phyloP scores from a whole-genome alignment of 2,113 vertebrate genomes.

The Clarias gariepinus region DNA sequence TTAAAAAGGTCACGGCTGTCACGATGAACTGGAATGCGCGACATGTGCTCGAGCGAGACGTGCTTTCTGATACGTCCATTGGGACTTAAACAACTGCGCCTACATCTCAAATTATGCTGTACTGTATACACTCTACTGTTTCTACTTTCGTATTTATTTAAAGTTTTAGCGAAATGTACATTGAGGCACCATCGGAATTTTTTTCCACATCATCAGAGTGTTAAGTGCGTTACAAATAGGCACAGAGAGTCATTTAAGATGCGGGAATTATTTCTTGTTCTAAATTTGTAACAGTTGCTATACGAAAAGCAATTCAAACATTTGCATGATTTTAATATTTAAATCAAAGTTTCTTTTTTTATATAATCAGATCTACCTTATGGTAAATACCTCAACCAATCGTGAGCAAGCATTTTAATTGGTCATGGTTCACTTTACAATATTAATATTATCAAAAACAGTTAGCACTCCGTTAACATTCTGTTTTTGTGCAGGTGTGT shows the following conservation, averaged over 20 bases:
- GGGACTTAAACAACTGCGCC: background rate
- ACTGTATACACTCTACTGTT: too few relatives aligned
- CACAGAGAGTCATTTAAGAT: background rate
- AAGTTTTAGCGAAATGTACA: background rate
- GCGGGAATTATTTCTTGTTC: background rate
- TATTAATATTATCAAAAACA: background rate
- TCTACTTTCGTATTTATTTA: background rate
- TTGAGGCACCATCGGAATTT: background rate
- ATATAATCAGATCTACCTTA: background rate
- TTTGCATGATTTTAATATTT: too few relatives aligned
- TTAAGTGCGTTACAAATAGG: background rate
- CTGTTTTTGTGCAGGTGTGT: background rate
- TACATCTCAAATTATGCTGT: background rate
- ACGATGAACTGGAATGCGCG: background rate
- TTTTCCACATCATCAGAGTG: background rate
- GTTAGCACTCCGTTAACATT: background rate
- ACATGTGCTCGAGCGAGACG: background rate
- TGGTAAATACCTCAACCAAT: background rate
- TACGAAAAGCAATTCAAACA: too few relatives aligned
- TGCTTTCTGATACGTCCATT: background rate
- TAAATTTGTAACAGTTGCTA: too few relatives aligned
- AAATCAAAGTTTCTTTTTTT: background rate
- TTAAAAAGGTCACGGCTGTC: constrained; percentile 49
- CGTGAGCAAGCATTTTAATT: background rate
- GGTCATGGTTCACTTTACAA: background rate